phyloP scores from a whole-genome alignment of 2,113 vertebrate species.

The Trichomycterus rosablanca region DNA sequence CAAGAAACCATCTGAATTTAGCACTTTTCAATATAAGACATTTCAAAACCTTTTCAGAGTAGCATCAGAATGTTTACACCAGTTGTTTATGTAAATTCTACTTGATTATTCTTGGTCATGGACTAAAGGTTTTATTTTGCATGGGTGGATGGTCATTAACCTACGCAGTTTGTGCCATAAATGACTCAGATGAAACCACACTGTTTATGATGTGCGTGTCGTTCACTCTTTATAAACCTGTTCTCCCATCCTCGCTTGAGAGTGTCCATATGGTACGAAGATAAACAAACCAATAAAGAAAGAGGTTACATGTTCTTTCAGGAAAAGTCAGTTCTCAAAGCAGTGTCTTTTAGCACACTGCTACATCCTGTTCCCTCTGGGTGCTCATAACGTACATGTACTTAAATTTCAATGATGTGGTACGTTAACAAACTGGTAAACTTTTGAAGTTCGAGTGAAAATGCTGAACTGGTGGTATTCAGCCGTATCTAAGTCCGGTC shows the following conservation, averaged over 20 bases:
- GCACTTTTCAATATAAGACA: background rate
- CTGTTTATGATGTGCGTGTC: slow-evolving; percentile 13
- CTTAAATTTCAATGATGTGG: background rate
- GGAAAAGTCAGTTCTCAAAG: background rate
- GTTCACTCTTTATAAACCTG: slow-evolving; percentile 17
- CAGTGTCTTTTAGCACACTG: background rate
- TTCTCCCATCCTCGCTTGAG: slow-evolving; percentile 1
- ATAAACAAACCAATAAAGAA: slow-evolving; percentile 13
- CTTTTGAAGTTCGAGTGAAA: background rate
- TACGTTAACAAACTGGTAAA: background rate
- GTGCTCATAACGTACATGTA: background rate
- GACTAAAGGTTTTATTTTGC: slow-evolving; percentile 4
- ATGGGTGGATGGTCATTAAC: slow-evolving; percentile 3
- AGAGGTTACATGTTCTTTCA: background rate
- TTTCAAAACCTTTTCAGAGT: background rate
- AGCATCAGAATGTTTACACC: background rate
- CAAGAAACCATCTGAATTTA: background rate
- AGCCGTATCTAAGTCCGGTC: too few species aligned
- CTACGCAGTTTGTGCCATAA: background rate
- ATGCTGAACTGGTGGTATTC: too few species aligned
- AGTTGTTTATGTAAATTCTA: background rate
- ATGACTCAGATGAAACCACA: slow-evolving; percentile 12
- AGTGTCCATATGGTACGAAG: slow-evolving; percentile 2
- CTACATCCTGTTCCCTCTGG: background rate
- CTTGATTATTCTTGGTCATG: background rate